Evolutionary conservation across 2,888 invertebrate genomes (phyloP), one percentile per base, ranked within the genome.

Genomic region (Galeruca laticollis): DNA sequence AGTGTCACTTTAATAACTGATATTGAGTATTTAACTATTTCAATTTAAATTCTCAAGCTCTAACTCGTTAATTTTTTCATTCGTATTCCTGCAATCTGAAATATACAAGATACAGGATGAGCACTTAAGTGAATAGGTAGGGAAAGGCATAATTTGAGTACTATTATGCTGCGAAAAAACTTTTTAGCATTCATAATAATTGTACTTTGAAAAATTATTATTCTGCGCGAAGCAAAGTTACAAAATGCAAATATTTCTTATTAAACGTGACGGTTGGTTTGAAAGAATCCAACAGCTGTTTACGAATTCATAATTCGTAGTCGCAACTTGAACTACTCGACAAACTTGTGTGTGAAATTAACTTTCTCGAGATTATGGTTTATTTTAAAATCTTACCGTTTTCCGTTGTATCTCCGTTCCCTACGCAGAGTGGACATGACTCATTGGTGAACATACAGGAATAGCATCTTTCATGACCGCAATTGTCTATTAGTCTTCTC

Each of bases 391-490:
- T 18, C 75, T 77, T 71, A 79, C 78, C 76, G 63, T 71, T 72
- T 68, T 75, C 70, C 61, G 72, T 70, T 59, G 71, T 64, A 51
- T 33, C 15, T 73, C 74, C 71, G 68, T 78, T 76, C 52, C 73
- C 68, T 52, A 77, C 71, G 75, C 97, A 97, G 75, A 96, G 88
- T 43, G 96, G 96, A 86, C 98, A 98, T 75, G 92, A 91, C 86
- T 96, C 95, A 88, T 94, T 95, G 80, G 92, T 92, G 88, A 96
- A 96, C 91, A 97, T 93, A 87, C 97, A 97, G 77, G 95, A 93
- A 89, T 97, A 97, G 86, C 97, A 97, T 74, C 96, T 89, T 85
- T 97, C 97, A 89, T 98, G 97, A 77, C 97, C 97, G 87, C 97
- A 98, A 73, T 95, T 93, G 88, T 98, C 97, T 84, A 97, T 96